These are phyloP conservation scores for Cebus imitator DNA, from an alignment of 2,113 vertebrate species.

Conservation along the genomic window DNA sequence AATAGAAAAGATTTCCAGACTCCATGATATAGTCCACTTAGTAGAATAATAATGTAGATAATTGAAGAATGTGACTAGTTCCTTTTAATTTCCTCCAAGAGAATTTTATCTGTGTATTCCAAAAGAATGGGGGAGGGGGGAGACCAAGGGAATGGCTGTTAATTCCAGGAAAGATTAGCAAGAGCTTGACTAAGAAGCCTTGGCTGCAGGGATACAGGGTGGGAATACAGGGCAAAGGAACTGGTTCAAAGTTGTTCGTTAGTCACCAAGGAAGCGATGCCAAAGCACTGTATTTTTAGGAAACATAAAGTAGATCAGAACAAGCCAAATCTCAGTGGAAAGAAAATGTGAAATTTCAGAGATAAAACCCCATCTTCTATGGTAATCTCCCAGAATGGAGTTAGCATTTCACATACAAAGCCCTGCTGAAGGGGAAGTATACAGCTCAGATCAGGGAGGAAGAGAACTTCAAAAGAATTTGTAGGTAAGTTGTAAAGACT, in stretches of 20 bases:
- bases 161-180: background rate
- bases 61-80: conserved; percentile 15
- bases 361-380: background rate
- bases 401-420: background rate
- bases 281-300: background rate
- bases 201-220: background rate
- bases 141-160: background rate
- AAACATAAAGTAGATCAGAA: conserved; percentile 14
- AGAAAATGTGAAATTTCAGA: background rate
- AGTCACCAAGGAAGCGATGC: background rate
- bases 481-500: background rate
- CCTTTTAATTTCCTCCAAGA: conserved; percentile 37
- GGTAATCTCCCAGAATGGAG: background rate
- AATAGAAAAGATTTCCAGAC: conserved; percentile 46
- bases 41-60: conserved; percentile 2
- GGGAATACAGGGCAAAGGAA: background rate
- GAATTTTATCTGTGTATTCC: background rate
- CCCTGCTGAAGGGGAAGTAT: background rate
- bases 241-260: background rate
- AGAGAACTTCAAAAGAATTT: background rate
- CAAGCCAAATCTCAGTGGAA: background rate
- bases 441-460: background rate
- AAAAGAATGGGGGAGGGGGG: background rate
- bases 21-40: background rate
- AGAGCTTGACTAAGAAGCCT: background rate